These are phyloP conservation scores for Mimas tiliae DNA, from an alignment of 2,888 invertebrate species.

Conservation along the genomic window DNA sequence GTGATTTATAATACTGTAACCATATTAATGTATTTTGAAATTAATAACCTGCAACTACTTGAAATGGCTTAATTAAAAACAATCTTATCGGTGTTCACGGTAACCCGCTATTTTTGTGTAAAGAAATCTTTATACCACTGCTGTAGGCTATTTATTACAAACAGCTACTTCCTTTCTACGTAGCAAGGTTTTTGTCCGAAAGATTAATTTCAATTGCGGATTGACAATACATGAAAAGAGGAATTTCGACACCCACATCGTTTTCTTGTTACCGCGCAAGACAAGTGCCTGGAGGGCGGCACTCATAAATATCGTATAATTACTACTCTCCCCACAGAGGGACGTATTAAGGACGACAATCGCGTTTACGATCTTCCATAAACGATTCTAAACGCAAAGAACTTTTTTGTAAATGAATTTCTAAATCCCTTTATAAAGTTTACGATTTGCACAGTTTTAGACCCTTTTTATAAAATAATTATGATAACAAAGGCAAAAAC, in stretches of 20 bases:
- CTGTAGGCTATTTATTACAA: conserved; percentile 10
- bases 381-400: conserved; percentile 9
- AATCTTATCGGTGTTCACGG: conserved; percentile 20
- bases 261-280: conserved; percentile 53
- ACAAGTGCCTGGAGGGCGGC: conserved; percentile 51
- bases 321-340: conserved; percentile 58
- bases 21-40: conserved; percentile 27
- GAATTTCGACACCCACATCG: conserved; percentile 55
- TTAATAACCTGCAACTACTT: conserved; percentile 24
- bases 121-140: conserved; percentile 10
- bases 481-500: too few relatives aligned
- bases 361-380: neutral
- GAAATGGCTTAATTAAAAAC: conserved; percentile 11
- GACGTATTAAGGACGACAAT: conserved; percentile 40
- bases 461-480: too few relatives aligned
- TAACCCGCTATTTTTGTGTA: conserved; percentile 2
- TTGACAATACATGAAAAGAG: conserved; percentile 36
- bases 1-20: conserved; percentile 27
- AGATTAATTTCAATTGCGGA: conserved; percentile 37
- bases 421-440: conserved; percentile 1
- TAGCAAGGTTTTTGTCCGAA: conserved; percentile 29
- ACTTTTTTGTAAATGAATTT: neutral
- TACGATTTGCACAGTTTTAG: neutral
- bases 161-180: conserved; percentile 34
- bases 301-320: conserved; percentile 73